phyloP scores from a whole-genome alignment of 37 sponge, comb jelly and placozoan genomes.

The Cladorhizidae sp. region DNA sequence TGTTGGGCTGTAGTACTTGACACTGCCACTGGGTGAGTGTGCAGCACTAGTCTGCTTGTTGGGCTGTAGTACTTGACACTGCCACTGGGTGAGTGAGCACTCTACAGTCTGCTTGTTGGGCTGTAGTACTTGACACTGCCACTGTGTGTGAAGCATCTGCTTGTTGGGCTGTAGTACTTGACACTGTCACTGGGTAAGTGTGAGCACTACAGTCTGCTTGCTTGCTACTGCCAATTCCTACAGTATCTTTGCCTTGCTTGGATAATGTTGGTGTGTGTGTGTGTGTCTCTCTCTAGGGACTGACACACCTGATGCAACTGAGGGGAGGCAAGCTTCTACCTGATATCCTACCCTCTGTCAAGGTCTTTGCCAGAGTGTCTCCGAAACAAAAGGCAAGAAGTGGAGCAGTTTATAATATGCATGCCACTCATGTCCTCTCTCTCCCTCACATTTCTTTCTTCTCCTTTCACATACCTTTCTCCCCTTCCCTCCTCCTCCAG shows the following conservation, averaged over 20 bases:
- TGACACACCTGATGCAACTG: slow-evolving; percentile 28
- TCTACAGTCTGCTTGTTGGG: no score
- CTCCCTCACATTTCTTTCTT: not conserved
- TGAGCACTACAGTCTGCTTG: no score
- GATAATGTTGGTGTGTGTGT: not conserved
- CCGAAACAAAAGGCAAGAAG: slow-evolving; percentile 92
- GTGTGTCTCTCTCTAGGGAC: slow-evolving; percentile 53
- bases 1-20: no score
- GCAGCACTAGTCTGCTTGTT: no score
- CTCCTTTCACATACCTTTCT: not conserved
- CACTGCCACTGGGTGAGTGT: no score
- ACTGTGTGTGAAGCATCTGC: no score
- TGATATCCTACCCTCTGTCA: slow-evolving; percentile 64
- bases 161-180: no score
- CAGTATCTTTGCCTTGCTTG: not conserved
- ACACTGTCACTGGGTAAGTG: no score
- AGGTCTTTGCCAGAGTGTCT: slow-evolving; percentile 93
- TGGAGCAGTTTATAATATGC: not conserved
- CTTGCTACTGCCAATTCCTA: no score
- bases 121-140: no score
- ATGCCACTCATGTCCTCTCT: not conserved
- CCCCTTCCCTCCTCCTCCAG: slow-evolving; percentile 18
- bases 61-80: no score
- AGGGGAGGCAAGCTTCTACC: slow-evolving; percentile 32
- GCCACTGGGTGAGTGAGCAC: no score